Conservation (phyloP, 2,113 vertebrate genomes). For the Cheirogaleus medius region DNA sequence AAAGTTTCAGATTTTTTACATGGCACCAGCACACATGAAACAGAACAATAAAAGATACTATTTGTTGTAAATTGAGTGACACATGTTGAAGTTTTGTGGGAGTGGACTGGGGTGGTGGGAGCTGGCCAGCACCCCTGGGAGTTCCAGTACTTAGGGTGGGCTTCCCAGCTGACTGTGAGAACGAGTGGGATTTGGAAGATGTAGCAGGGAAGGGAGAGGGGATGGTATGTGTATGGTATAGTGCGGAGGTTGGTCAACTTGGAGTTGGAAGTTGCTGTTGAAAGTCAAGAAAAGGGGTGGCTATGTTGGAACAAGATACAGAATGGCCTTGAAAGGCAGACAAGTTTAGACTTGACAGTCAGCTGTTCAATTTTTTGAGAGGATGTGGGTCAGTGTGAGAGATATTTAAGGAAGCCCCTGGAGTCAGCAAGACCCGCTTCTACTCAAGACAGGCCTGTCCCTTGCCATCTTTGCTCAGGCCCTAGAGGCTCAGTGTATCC, state of each 20-base stretch:
- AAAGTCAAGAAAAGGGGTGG: neutral
- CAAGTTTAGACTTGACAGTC: neutral
- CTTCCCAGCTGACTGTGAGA: neutral
- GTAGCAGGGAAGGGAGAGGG: neutral
- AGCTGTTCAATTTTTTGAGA: neutral
- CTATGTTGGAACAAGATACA: neutral
- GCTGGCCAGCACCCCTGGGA: neutral
- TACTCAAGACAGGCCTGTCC: no score
- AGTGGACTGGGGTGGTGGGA: neutral
- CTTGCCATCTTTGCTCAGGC: neutral
- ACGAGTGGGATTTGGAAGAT: neutral
- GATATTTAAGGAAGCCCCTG: neutral
- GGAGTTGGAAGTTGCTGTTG: neutral
- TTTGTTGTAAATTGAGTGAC: neutral
- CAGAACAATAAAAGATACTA: neutral
- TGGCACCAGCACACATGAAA: neutral
- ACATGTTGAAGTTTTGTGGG: neutral
- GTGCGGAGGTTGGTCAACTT: neutral
- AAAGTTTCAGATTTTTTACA: neutral
- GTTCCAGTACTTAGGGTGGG: neutral
- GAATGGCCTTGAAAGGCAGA: neutral
- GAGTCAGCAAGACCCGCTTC: neutral
- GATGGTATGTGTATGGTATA: neutral
- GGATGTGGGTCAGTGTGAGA: neutral
- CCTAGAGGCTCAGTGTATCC: neutral